A percentile compares a stretch with the other conserved stretches of the same genome.
phyloP scores from a whole-genome alignment of 2,113 vertebrate genomes.

The Megatriorchis doriae region DNA sequence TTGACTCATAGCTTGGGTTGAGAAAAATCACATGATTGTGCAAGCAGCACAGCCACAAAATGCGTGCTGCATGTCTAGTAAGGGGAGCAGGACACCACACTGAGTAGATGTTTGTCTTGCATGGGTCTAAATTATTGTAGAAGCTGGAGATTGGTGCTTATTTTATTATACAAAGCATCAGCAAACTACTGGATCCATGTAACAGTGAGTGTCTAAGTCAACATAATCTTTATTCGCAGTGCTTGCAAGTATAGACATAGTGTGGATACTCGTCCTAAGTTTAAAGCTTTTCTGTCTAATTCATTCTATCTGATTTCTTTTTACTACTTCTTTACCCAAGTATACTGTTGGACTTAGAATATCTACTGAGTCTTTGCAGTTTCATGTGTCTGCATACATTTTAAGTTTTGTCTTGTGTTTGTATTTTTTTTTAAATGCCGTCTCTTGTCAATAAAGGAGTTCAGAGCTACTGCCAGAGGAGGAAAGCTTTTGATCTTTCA shows the following conservation, averaged over 20 bases:
- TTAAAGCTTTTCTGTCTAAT: not conserved
- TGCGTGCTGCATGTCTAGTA: not conserved
- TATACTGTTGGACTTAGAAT: not conserved
- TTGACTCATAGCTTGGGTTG: not conserved
- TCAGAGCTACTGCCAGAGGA: not conserved
- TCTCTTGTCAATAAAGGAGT: not conserved
- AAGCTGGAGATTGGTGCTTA: not conserved
- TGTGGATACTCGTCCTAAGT: not conserved
- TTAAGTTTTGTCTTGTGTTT: not conserved
- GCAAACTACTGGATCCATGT: not conserved
- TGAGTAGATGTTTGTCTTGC: not conserved
- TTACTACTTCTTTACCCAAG: not conserved
- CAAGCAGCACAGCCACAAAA: not conserved
- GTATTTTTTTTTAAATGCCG: not conserved
- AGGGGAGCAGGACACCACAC: not conserved
- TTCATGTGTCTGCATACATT: not conserved
- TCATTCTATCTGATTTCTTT: not conserved
- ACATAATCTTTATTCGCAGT: not conserved
- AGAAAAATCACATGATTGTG: not conserved
- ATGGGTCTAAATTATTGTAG: not conserved
- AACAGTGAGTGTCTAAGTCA: not conserved
- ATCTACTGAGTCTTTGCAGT: not conserved
- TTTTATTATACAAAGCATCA: not conserved
- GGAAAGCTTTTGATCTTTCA: constrained; percentile 28
- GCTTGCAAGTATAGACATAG: not conserved